Conservation (phyloP, 2,113 vertebrate species). For the Microtus oregoni region DNA sequence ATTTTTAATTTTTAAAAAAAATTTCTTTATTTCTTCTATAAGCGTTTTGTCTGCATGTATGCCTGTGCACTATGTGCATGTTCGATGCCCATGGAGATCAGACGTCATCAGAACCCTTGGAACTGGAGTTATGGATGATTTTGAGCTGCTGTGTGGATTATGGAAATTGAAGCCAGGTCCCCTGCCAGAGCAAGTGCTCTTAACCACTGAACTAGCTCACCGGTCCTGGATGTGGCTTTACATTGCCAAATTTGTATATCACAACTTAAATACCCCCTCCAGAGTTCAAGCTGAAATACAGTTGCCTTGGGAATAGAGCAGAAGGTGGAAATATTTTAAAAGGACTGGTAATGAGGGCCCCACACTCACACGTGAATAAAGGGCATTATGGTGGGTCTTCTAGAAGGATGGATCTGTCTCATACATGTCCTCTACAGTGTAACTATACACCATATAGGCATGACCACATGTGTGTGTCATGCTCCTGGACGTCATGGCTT, state of each 20-base stretch:
- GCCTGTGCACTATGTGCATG: background rate
- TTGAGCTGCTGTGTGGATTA: background rate
- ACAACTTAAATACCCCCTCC: background rate
- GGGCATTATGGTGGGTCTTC: too few relatives aligned
- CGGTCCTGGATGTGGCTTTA: background rate
- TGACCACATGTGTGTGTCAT: too few relatives aligned
- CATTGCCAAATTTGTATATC: background rate
- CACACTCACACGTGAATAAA: background rate
- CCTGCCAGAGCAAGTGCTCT: background rate
- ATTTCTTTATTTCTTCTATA: background rate
- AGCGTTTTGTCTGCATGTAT: background rate
- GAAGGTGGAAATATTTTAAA: background rate
- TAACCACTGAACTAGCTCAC: background rate
- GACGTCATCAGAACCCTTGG: background rate
- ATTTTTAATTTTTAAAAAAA: background rate
- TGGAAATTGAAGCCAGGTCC: background rate
- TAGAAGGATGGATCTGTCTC: too few relatives aligned
- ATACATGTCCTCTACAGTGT: too few relatives aligned
- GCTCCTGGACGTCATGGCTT: too few relatives aligned
- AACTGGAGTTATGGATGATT: background rate
- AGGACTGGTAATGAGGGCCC: background rate
- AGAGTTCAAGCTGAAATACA: background rate
- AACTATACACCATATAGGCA: too few relatives aligned
- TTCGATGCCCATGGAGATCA: background rate
- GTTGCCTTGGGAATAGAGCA: background rate